Percentiles rank a stretch among this genome's conserved stretches.
These are phyloP conservation scores for Enteromius anoplus DNA, from an alignment of 2,797 vertebrate genomes.

Conservation along the genomic window DNA sequence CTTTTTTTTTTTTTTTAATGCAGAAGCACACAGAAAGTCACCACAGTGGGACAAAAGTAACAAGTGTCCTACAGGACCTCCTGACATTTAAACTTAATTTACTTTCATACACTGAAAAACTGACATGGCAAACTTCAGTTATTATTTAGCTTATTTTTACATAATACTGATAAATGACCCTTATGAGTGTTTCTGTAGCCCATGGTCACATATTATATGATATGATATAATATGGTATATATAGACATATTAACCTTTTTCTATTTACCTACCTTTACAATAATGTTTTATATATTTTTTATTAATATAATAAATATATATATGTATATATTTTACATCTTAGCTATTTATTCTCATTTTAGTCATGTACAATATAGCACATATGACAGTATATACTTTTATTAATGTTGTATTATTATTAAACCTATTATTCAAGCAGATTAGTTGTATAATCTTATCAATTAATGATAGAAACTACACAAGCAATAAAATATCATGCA, in stretches of 20 bases:
- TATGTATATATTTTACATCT: not conserved
- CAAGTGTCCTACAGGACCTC: no score
- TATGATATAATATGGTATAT: no score
- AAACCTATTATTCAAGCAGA: not conserved
- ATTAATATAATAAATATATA: not conserved
- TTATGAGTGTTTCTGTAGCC: not conserved
- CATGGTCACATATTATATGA: not conserved
- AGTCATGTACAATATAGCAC: not conserved
- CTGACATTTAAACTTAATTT: no score
- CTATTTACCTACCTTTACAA: not conserved
- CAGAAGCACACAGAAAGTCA: no score
- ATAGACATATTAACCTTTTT: not conserved
- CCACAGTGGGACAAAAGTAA: no score
- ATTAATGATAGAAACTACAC: not conserved
- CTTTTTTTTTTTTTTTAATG: no score
- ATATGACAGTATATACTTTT: not conserved
- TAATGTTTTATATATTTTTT: no score
- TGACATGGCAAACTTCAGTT: no score
- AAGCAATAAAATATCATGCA: not conserved
- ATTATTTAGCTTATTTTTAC: not conserved
- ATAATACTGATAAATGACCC: not conserved
- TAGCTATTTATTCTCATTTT: not conserved
- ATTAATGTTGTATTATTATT: not conserved
- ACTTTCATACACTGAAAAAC: no score
- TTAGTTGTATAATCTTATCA: not conserved